Base-by-base conservation (phyloP, 92 coral and sea anemone genomes). In the Chrysogorgia sp. region DNA sequence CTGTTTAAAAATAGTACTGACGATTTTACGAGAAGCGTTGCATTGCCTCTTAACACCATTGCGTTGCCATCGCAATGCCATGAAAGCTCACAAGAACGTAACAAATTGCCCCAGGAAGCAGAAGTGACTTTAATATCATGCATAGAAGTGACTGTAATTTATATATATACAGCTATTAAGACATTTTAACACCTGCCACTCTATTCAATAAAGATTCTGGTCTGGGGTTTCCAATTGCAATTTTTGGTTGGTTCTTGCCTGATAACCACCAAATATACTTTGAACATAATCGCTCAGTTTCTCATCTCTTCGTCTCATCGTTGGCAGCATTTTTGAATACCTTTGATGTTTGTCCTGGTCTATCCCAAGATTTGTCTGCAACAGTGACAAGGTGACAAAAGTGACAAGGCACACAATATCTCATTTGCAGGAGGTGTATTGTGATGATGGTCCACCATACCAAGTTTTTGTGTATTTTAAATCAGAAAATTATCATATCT, bases 171-270 rank as follows among this genome's bases (percentile, higher is more conserved):
- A n/a, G n/a, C n/a, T n/a, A n/a, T n/a, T n/a, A n/a, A n/a, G n/a
- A n/a, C n/a, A n/a, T n/a, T n/a, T n/a, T n/a, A n/a, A n/a, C n/a
- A n/a, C n/a, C 59, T 79, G 19, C 90, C 90, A 72, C 79, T 82
- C 63, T 23, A 85, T 28, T 81, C 86, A 40, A 15, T 82, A 0
- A 72, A 15, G 90, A 82, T 50, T 84, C 86, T 66, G 80, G 90
- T 55, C 86, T 89, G 37, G 88, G 92, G 22, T 85, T 63, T 61
- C 34, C 83, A 17, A 52, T 85, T 47, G 75, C 83, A 25, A 76
- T 81, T 0, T 82, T 58, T 68, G 92, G 90, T 40, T 89, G 90
- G 88, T 66, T 35, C 24, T 83, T 86, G 40, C 86, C 86, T 19
- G 90, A 85, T 9, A 85, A 85, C 49, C 90, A 89, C 74, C 81